Evolutionary conservation across 2,888 invertebrate genomes (phyloP), one percentile per base, ranked within the genome.

Genomic region (Augiades crinisus): DNA sequence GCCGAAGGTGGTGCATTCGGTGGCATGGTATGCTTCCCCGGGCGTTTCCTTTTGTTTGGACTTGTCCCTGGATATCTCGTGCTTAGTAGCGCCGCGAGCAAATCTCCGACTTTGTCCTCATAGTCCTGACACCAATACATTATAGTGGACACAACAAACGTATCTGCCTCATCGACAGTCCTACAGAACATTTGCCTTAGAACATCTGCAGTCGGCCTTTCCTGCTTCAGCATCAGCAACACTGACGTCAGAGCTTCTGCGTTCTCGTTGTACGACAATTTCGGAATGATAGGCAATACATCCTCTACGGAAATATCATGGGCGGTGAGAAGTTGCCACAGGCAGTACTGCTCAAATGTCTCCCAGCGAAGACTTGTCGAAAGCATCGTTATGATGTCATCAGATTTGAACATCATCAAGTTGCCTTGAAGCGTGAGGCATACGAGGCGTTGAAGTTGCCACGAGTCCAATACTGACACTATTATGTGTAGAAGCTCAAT

Each of bases 241-340:
- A 99, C 94, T 57, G 96, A 95, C 24, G 97, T 96, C 19, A 98
- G 86, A 0, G 99, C 98, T 90, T 99, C 99, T 0, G 98, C 94
- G 77, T 99, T 97, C 65, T 94, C 94, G 73, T 94, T 92, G 76
- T 94, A 93, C 68, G 95, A 95, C 55, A 98, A 82, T 69, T 96
- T 96, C 12, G 92, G 92, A 64, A 92, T 90, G 58, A 92, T 89
- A 27, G 96, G 95, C 70, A 97, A 85, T 59, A 98, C 94, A 72
- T 95, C 94, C 70, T 98, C 97, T n/a, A 98, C 92, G 47, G 97
- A 95, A 72, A 98, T 95, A 77, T 97, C 96, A 77, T 99, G 99
- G 33, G 98, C 98, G 61, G 95, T 94, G 41, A 99, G 92, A 53
- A 99, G 91, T 81, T 99, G 98, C 99, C 99, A 99, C 37, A 99